Percentiles rank a stretch among this genome's conserved stretches.
phyloP scores from a whole-genome alignment of 1,140 invertebrate species.

The Cylas formicarius region DNA sequence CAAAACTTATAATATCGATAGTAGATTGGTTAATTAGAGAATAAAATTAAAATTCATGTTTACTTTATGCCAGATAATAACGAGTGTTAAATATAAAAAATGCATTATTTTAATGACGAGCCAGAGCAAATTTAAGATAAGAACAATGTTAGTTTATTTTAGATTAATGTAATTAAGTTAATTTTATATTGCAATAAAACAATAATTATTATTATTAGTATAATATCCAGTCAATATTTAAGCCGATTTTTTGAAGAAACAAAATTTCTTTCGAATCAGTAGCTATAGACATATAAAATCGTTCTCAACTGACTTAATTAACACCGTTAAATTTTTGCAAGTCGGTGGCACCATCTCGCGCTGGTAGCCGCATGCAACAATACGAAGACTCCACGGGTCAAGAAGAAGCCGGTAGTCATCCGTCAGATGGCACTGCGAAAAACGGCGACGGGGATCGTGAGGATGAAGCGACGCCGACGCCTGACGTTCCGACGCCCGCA shows the following conservation, averaged over 20 bases:
- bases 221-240: not conserved
- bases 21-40: too few species aligned
- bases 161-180: too few species aligned
- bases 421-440: constrained; percentile 42
- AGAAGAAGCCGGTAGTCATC: constrained; percentile 24
- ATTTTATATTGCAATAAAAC: too few species aligned
- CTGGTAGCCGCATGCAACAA: constrained; percentile 38
- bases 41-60: too few species aligned
- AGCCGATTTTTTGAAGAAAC: constrained; percentile 2
- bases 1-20: too few species aligned
- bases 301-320: not conserved
- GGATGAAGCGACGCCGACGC: constrained; percentile 33
- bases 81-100: too few species aligned
- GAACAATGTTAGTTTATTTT: too few species aligned
- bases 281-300: too few species aligned
- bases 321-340: constrained; percentile 3
- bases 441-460: constrained; percentile 27
- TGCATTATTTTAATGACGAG: too few species aligned
- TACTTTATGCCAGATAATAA: too few species aligned
- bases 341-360: constrained; percentile 38
- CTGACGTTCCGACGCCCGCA: constrained; percentile 21
- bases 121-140: too few species aligned
- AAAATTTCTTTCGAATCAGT: not conserved
- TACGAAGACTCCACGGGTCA: constrained; percentile 39
- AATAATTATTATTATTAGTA: not conserved